Evolutionary conservation across 2,113 vertebrate species (phyloP), one percentile per base, ranked within the genome.

Genomic region (Lamprotornis superbus): DNA sequence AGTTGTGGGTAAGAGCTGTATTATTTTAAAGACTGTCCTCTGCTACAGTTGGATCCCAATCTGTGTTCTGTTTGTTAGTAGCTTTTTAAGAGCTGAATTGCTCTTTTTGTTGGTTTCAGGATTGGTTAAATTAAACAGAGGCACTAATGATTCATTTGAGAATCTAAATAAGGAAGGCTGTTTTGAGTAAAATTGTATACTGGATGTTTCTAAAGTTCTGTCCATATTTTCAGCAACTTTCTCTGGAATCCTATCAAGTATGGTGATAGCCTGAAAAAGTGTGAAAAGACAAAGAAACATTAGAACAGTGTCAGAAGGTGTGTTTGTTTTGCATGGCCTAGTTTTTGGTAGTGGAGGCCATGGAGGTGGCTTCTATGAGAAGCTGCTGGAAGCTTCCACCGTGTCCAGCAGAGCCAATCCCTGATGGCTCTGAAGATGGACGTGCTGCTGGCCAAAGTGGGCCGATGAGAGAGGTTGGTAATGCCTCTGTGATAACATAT

Each of bases 401-500:
- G 3, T 12, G n/a, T 49, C 44, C 20, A 4, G 21, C 56, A 76
- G 73, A 60, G 42, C 20, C 42, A 24, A 2, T 31, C 20, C 2
- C 20, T 59, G 55, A 4, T 33, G 39, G 69, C 69, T 71, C 69
- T 71, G 50, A 14, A 4, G 50, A 42, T 60, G 73, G 44, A 60
- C 21, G 14, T 1, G 11, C 15, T 11, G 27, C 55, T 76, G 73
- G 55, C 42, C 42, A 74, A 5, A 3, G 1, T 57, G 53, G n/a
- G 42, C 2, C 8, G 47, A 0, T 57, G 4, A 30, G 25, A 47
- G 33, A 30, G 15, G 33, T 0, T 75, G 71, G 40, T 12, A 20
- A 75, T 0, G 0, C 24, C 8, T 27, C 8, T 59, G 33, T 17
- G 33, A 37, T 9, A 2, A 10, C 18, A 7, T 2, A 30, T 23